These are phyloP conservation scores for Gymnocephalus cernua DNA, from an alignment of 2,113 vertebrate genomes.

Conservation along the genomic window DNA sequence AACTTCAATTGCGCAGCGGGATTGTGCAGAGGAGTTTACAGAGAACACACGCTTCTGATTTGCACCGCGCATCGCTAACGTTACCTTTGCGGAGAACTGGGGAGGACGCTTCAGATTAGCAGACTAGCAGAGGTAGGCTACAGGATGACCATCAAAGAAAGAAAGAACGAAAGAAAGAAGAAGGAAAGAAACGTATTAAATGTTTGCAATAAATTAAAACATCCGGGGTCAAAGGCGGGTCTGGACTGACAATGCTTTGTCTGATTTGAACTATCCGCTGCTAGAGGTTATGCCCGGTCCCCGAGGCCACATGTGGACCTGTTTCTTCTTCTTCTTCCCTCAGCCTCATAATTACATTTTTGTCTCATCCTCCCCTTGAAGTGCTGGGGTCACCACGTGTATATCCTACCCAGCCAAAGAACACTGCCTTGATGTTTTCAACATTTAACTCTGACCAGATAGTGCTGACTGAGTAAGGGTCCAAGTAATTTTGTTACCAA, in stretches of 20 bases:
- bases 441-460: constrained; percentile 6
- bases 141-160: neutral
- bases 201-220: constrained; percentile 44
- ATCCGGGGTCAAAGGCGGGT: constrained; percentile 69
- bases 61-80: constrained; percentile 56
- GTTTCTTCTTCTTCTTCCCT: constrained; percentile 66
- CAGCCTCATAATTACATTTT: constrained; percentile 69
- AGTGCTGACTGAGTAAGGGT: neutral
- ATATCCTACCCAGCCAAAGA: constrained; percentile 19
- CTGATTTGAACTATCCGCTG: constrained; percentile 82
- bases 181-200: neutral
- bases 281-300: constrained; percentile 55
- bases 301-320: constrained; percentile 63
- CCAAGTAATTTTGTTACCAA: neutral
- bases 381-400: constrained; percentile 60
- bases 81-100: constrained; percentile 30
- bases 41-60: constrained; percentile 83
- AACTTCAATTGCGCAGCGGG: constrained; percentile 77
- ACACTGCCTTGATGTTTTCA: constrained; percentile 24
- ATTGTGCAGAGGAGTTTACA: constrained; percentile 62
- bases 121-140: constrained; percentile 16
- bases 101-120: constrained; percentile 48
- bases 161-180: too few species aligned
- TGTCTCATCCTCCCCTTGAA: constrained; percentile 71
- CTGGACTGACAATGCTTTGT: constrained; percentile 53